Conservation (phyloP, 2,888 invertebrate species). For the Phyllotreta striolata region DNA sequence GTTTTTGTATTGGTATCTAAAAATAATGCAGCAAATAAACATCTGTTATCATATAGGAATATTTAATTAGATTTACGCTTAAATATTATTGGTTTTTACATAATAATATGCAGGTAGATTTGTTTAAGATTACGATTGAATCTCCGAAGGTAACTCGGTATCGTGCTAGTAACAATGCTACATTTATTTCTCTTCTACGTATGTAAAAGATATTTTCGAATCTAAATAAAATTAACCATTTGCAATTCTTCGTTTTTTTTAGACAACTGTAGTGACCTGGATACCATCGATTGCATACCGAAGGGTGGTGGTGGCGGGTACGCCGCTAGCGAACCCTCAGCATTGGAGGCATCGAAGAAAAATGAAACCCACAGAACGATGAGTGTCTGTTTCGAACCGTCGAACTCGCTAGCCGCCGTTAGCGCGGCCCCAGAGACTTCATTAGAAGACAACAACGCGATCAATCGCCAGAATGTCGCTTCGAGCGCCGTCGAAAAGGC, state of each 20-base stretch:
- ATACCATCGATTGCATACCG: conserved; percentile 39
- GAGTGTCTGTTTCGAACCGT: conserved; percentile 58
- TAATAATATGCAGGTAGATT: too few species aligned
- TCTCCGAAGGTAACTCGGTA: too few species aligned
- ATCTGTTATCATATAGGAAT: too few species aligned
- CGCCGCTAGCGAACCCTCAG: conserved; percentile 8
- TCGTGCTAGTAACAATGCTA: too few species aligned
- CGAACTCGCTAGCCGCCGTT: conserved; percentile 50
- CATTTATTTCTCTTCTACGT: too few species aligned
- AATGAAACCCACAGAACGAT: conserved; percentile 52
- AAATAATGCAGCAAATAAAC: too few species aligned
- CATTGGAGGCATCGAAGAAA: conserved; percentile 27
- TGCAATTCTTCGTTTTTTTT: conserved; percentile 3
- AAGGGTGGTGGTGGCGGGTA: conserved; percentile 56
- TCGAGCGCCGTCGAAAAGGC: not conserved
- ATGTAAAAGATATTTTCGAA: too few species aligned
- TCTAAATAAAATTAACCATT: too few species aligned
- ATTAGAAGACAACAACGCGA: conserved; percentile 25
- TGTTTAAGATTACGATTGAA: too few species aligned
- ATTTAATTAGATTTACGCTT: too few species aligned
- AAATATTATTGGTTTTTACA: not conserved
- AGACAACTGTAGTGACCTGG: conserved; percentile 36
- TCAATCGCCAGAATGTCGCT: too few species aligned
- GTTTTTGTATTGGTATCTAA: too few species aligned
- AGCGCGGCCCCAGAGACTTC: conserved; percentile 30